Evolutionary conservation across 2,113 vertebrate genomes (phyloP), one percentile per base, ranked within the genome.

Genomic region (Morone saxatilis): DNA sequence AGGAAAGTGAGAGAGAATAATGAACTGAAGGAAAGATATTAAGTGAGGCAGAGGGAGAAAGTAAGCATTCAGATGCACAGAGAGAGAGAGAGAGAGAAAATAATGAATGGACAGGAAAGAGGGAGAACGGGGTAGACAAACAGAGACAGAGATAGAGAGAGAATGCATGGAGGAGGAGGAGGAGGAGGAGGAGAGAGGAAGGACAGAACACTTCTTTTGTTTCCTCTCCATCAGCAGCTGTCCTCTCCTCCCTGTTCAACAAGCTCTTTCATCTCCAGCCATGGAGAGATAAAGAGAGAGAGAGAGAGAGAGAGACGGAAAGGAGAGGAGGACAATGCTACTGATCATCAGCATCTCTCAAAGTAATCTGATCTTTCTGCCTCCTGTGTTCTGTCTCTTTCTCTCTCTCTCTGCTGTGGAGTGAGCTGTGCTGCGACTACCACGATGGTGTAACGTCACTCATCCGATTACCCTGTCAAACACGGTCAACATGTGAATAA

Each of bases 181-280:
- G 70, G 70, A 77, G 16, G 72, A 71, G 67, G 72, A 71, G 67
- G 67, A 53, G 61, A 61, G 74, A 83, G 82, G 50, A 76, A 71
- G 86, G 77, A 86, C 78, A 93, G 91, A 90, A 91, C 86, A 86
- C 79, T 89, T 61, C 80, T 91, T 94, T 92, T 94, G 91, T 94
- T 87, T 88, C 50, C 78, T 81, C 76, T 79, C 71, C 77, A 81
- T 84, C 82, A 85, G 87, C 90, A 89, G 90, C 92, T 93, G 89
- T 85, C 89, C 89, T 90, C 85, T 83, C 79, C 75, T 87, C 87
- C 67, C 84, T 90, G 86, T 84, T 93, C 92, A 87, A 90, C 86
- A 62, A 70, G 69, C 73, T 78, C 92, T 91, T 94, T 94, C 91
- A 94, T 92, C 83, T 89, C 53, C 71, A 88, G 86, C 89, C 87